Evolutionary conservation across 2,113 vertebrate genomes (phyloP).

Genomic region (Odontophorus gujanensis): DNA sequence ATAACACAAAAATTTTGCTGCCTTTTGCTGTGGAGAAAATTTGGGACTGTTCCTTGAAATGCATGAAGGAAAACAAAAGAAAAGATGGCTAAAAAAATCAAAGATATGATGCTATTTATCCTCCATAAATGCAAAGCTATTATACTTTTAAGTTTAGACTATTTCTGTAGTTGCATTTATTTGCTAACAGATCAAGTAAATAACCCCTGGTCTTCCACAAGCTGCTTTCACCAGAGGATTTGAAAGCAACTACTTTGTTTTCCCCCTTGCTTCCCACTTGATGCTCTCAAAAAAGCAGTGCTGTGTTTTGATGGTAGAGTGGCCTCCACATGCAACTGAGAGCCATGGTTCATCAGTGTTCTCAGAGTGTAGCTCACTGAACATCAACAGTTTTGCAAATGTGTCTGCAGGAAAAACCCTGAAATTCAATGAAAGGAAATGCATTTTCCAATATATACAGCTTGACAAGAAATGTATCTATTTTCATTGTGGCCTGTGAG

Average conservation of each 20-base stretch:
- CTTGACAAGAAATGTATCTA: neutral
- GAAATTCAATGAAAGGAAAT: neutral
- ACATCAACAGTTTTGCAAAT: neutral
- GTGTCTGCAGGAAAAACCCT: neutral
- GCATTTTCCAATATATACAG: neutral
- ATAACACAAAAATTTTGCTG: neutral
- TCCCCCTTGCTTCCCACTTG: neutral
- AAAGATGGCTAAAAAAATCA: neutral
- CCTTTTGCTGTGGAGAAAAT: neutral
- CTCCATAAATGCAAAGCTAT: conserved; percentile 28
- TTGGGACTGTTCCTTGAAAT: neutral
- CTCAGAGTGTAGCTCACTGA: neutral
- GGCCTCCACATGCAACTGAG: neutral
- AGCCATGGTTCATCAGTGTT: neutral
- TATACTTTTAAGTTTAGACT: conserved; percentile 40
- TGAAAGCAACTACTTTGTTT: conserved; percentile 18
- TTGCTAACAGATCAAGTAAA: conserved; percentile 58
- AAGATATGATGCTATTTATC: conserved; percentile 29
- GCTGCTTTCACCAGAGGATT: conserved; percentile 47
- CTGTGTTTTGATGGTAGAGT: neutral
- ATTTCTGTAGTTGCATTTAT: conserved; percentile 47
- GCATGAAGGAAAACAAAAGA: conserved; percentile 1
- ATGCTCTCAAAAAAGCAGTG: conserved; percentile 30
- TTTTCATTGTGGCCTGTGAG: neutral
- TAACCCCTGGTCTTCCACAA: conserved; percentile 31